Percentiles rank a stretch among this genome's conserved stretches.
These are phyloP conservation scores for Hippocampus mohnikei DNA, from an alignment of 2,113 vertebrate species.

Conservation along the genomic window DNA sequence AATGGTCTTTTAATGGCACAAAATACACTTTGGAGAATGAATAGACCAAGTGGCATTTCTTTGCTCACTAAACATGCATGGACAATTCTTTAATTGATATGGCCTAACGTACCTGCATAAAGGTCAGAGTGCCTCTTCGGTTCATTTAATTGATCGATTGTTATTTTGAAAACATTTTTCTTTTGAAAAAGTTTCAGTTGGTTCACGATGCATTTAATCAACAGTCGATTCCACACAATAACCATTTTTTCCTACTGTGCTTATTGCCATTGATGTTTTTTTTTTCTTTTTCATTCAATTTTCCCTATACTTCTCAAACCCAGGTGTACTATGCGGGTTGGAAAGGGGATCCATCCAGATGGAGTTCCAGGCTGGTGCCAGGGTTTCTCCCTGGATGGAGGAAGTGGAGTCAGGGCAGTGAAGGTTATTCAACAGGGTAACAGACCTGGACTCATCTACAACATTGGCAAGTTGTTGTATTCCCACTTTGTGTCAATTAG, in stretches of 20 bases:
- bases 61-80: too few species aligned
- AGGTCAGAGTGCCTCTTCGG: too few species aligned
- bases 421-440: slow-evolving; percentile 96
- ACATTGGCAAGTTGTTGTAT: slow-evolving; percentile 80
- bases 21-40: too few species aligned
- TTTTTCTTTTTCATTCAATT: not conserved
- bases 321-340: slow-evolving; percentile 96
- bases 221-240: not conserved
- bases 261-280: not conserved
- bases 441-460: slow-evolving; percentile 94
- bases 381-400: slow-evolving; percentile 93
- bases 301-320: slow-evolving; percentile 9
- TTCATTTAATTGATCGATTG: too few species aligned
- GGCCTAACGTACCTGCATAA: too few species aligned
- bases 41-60: too few species aligned
- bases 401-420: slow-evolving; percentile 90
- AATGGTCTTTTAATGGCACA: too few species aligned
- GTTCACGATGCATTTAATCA: not conserved
- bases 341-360: slow-evolving; percentile 91
- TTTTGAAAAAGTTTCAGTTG: not conserved
- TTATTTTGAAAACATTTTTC: too few species aligned
- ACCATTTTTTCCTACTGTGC: not conserved
- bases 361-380: slow-evolving; percentile 97
- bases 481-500: not conserved
- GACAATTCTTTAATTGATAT: too few species aligned